Evolutionary conservation across 2,113 vertebrate species (phyloP).

Genomic region (Anhinga rufa): DNA sequence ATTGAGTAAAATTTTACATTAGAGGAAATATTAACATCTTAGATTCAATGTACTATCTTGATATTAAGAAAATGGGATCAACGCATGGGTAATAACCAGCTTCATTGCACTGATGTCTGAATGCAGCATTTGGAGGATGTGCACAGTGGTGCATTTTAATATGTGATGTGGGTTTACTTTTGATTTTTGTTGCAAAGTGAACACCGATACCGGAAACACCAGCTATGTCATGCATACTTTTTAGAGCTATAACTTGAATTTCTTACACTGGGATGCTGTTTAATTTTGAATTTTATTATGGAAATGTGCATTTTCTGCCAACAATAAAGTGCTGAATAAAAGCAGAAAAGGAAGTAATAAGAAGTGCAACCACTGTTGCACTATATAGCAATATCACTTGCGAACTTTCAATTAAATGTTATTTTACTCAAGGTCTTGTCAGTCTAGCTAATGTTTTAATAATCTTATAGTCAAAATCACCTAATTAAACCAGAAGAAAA

Average conservation of each 20-base stretch:
- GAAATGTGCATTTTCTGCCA: background rate
- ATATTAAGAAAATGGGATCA: background rate
- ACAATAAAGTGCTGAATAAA: background rate
- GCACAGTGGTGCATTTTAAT: background rate
- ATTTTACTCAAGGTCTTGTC: background rate
- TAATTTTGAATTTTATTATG: background rate
- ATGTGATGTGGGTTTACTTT: rapidly evolving
- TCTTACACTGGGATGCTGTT: background rate
- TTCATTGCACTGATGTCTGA: background rate
- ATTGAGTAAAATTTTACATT: background rate
- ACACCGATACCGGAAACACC: background rate
- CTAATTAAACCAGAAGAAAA: background rate
- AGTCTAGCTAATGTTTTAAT: background rate
- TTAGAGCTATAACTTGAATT: background rate
- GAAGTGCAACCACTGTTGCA: background rate
- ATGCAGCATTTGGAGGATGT: background rate
- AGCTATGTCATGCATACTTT: background rate
- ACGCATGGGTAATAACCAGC: background rate
- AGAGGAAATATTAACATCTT: background rate
- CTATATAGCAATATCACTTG: background rate
- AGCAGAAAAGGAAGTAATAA: background rate
- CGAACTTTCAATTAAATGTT: background rate
- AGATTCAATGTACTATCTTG: background rate
- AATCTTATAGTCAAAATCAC: background rate
- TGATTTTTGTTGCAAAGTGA: background rate